Evolutionary conservation across 2,113 vertebrate species (phyloP), one percentile per base, ranked within the genome.

Genomic region (Myanophis thanlyinensis): DNA sequence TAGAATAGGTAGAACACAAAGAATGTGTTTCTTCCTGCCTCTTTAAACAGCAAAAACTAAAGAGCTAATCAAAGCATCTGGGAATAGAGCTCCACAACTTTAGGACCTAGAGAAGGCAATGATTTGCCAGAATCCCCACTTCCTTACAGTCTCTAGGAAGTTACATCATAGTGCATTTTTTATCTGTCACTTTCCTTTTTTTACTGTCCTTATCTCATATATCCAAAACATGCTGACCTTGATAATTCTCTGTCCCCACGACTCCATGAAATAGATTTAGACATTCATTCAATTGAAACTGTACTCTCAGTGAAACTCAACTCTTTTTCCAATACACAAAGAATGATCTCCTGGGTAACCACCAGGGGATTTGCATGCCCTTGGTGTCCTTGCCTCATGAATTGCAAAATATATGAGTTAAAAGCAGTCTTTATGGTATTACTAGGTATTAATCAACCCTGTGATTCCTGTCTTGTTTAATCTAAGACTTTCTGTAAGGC

Each of bases 391-490:
- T 96, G 93, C 27, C 23, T 46, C 40, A 9, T 85, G 27, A 87
- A 56, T 88, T 18, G 2, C 44, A 93, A 90, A 51, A 27, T n/a
- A 93, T 88, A 87, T 93, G 86, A 11, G 47, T 93, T 93, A 67
- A 92, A 95, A 92, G 46, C 80, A 51, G 88, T 89, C 44, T 93
- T 92, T 59, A 44, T 92, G 27, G 6, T 92, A 52, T 94, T 73
- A 92, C 53, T 94, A 5, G 0, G 0, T 94, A 94, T 96, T 96
- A 96, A 94, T 93, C 91, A 95, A 47, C 10, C 44, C 89, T 92
- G 12, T 91, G 90, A 94, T 94, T 95, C 91, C 91, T 94, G 91
- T 96, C 94, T 94, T 96, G 90, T 96, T 96, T 94, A 96, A 96
- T 95, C 91, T 96, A 93, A 87, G 94, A 52, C 20, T 85, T 89